Conservation (phyloP, 1,140 invertebrate species). For the Metaphire vulgaris region DNA sequence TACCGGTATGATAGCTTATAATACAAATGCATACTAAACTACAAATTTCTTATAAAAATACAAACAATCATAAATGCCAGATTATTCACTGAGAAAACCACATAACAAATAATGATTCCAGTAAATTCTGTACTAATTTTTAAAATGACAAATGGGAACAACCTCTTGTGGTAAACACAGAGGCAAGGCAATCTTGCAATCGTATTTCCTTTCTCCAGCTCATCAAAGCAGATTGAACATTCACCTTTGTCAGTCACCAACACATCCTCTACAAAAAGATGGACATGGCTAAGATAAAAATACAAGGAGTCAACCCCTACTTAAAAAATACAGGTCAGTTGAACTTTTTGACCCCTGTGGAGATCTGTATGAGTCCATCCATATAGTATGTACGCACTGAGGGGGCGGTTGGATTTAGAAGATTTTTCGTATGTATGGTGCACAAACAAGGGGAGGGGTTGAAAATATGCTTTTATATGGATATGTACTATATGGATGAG, state of each 20-base stretch:
- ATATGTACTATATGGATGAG: background rate
- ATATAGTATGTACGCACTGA: background rate
- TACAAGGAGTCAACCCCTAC: background rate
- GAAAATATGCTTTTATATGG: background rate
- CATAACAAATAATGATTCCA: too few species aligned
- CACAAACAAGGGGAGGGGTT: too few species aligned
- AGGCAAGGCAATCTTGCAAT: constrained; percentile 96
- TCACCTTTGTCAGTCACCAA: constrained; percentile 86
- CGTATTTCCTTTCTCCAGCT: constrained; percentile 83
- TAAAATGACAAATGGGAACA: too few species aligned
- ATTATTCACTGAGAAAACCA: too few species aligned
- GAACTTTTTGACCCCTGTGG: background rate
- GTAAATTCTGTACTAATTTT: too few species aligned
- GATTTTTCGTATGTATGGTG: background rate
- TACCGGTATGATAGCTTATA: too few species aligned
- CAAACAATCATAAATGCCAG: too few species aligned
- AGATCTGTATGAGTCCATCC: background rate
- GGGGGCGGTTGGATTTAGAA: background rate
- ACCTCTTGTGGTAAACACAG: constrained; percentile 99
- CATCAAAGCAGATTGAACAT: constrained; percentile 98
- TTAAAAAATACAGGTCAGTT: background rate
- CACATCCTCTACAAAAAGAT: constrained; percentile 74
- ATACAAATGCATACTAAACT: too few species aligned
- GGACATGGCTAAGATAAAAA: background rate
- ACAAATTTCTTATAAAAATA: too few species aligned